Base-by-base conservation (phyloP, 2,888 invertebrate species). In the Cremastobaeus sp. region DNA sequence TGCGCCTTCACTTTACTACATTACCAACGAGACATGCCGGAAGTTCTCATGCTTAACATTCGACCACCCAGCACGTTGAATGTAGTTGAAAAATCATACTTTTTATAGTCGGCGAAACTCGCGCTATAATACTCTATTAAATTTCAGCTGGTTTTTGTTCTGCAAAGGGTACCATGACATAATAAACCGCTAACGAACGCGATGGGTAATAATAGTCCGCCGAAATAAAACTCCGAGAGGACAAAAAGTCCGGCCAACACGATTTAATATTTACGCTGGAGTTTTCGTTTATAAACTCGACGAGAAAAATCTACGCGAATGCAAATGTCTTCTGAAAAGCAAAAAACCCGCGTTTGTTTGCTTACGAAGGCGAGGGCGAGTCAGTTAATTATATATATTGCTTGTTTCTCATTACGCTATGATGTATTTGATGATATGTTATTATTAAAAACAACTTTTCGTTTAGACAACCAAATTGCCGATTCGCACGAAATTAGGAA, bases 21-120 rank as follows among this genome's bases (percentile, higher is more conserved):
- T 34, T 54, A 25, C 54, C 73, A 68, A 62, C 62, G 60, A 73
- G 62, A 73, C 50, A 50, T 73, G 60, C 73, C 73, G 73, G 73
- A 73, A 73, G 68, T 73, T 73, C 73, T 73, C 73, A 73, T 73
- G 73, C 66, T 57, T 66, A 55, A 68, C 52, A 59, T 52, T 62
- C 73, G 73, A 68, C 73, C 73, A 73, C 73, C 73, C 73, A 73
- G 62, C 57, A 25, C 14, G 66, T 17, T 35, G 39, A 59, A 59
- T 66, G 28, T 34, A 35, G 52, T 37, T 52, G 35, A 66, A 62
- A 66, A 66, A 66, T 41, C 37, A 17, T 41, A 39, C 39, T 54
- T 68, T 68, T 68, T 68, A 0, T 47, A 2, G n/a, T 21, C 11
- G 15, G n/a, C 20, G 12, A 34, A 34, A 32, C 43, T 47, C 47